phyloP scores from a whole-genome alignment of 2,797 vertebrate genomes.

The Phoebastria nigripes region DNA sequence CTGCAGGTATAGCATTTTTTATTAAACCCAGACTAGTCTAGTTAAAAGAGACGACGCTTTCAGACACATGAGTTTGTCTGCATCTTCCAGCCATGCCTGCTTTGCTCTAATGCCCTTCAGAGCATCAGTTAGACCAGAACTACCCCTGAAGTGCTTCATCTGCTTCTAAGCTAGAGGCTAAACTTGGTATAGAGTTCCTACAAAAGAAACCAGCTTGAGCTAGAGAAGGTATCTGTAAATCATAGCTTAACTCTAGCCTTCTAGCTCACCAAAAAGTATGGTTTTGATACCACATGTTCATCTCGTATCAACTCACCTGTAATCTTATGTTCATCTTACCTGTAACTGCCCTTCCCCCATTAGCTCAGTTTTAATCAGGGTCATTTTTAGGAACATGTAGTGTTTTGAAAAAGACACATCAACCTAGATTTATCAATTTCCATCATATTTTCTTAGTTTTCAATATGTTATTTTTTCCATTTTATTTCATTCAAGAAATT shows the following conservation, averaged over 20 bases:
- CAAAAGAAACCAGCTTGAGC: not conserved
- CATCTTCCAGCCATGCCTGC: accelerated
- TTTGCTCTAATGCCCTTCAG: not conserved
- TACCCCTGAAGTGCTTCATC: not conserved
- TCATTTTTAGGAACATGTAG: not conserved
- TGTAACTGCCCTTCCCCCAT: not conserved
- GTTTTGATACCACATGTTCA: accelerated
- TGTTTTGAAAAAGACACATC: not conserved
- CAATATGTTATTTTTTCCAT: not conserved
- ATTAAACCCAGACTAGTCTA: not conserved
- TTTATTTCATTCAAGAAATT: not conserved
- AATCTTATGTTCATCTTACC: not conserved
- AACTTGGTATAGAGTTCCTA: not conserved
- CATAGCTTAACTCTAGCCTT: not conserved
- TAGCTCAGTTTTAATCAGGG: not conserved
- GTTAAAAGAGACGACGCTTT: not conserved
- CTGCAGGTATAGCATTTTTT: accelerated
- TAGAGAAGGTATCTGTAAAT: not conserved
- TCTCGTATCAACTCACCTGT: accelerated
- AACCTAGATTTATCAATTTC: not conserved
- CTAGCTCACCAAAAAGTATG: not conserved
- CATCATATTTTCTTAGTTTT: not conserved
- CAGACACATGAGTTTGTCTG: not conserved
- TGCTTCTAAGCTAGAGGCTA: not conserved
- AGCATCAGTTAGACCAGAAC: not conserved